Evolutionary conservation across 2,888 invertebrate species (phyloP).

Genomic region (Onthophagus sagittarius): DNA sequence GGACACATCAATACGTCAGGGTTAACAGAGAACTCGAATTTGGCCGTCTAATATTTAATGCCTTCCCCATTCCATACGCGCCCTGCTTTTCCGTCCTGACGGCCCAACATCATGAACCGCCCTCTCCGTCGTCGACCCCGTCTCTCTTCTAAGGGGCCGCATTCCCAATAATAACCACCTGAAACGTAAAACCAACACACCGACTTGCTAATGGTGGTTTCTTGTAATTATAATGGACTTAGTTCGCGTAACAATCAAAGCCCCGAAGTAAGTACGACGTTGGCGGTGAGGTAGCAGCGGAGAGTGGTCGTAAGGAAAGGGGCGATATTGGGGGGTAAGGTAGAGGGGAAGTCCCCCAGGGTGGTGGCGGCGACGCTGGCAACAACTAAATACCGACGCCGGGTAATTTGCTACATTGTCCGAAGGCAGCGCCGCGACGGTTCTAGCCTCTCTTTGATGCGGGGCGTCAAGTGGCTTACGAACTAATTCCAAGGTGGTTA

Average conservation of each 20-base stretch:
- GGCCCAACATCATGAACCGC: neutral
- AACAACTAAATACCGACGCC: neutral
- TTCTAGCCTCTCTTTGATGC: neutral
- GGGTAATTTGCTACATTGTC: neutral
- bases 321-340: neutral
- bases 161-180: constrained; percentile 17
- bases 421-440: neutral
- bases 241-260: constrained; percentile 23
- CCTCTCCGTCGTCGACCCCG: neutral
- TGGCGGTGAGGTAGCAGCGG: neutral
- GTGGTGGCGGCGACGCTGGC: neutral
- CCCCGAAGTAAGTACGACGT: constrained; percentile 4
- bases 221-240: constrained; percentile 31
- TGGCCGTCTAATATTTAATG: neutral
- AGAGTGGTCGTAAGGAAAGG: neutral
- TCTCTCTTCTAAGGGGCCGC: neutral
- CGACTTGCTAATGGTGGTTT: constrained; percentile 28
- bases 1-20: neutral
- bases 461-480: neutral
- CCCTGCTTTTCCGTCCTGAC: no score
- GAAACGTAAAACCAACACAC: constrained; percentile 21
- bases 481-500: neutral
- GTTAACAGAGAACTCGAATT: neutral
- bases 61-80: neutral
- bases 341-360: no score